These are phyloP conservation scores for Seriola quinqueradiata DNA, from an alignment of 2,113 vertebrate genomes.

Conservation along the genomic window DNA sequence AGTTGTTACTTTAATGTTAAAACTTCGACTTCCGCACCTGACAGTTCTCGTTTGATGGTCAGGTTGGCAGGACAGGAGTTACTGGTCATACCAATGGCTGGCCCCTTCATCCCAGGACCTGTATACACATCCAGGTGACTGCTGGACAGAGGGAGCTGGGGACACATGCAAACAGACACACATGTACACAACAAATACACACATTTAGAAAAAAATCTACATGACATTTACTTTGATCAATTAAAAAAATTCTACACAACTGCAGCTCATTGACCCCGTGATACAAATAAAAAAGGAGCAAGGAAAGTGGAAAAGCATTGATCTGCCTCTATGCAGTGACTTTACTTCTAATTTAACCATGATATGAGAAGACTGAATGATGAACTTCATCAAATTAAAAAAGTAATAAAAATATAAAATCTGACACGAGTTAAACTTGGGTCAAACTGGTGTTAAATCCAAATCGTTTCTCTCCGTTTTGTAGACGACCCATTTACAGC, in stretches of 20 bases:
- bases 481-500: conserved; percentile 25
- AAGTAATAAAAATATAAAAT: neutral
- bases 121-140: conserved; percentile 96
- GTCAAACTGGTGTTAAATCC: neutral
- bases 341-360: neutral
- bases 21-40: conserved; percentile 84
- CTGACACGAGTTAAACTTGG: conserved; percentile 7
- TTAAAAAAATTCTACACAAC: neutral
- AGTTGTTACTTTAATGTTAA: neutral
- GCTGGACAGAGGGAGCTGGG: conserved; percentile 95
- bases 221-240: neutral
- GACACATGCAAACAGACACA: conserved; percentile 37
- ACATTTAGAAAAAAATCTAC: conserved; percentile 8
- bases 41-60: conserved; percentile 93
- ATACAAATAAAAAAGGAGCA: neutral
- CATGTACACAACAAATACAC: neutral
- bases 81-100: conserved; percentile 93
- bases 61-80: conserved; percentile 97
- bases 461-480: neutral
- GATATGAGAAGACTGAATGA: neutral
- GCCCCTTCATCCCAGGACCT: conserved; percentile 91
- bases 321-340: neutral
- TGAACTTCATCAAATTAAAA: neutral
- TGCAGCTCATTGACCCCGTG: neutral
- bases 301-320: neutral